Evolutionary conservation across 2,113 vertebrate genomes (phyloP).

Genomic region (Reinhardtius hippoglossoides): DNA sequence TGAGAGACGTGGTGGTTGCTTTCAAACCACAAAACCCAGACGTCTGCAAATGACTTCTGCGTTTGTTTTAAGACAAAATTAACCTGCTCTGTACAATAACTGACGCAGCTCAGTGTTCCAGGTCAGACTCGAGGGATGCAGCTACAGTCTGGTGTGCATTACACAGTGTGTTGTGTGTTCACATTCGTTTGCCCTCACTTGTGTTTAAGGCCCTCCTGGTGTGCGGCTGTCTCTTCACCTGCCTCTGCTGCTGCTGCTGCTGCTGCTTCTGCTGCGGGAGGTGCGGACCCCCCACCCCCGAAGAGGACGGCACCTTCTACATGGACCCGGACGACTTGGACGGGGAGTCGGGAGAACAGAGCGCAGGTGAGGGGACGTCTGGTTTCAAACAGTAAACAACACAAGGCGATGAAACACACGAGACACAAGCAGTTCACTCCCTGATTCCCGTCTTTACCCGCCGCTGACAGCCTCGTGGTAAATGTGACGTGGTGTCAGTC

Average conservation of each 20-base stretch:
- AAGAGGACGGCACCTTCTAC: constrained; percentile 71
- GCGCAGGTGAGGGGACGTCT: constrained; percentile 57
- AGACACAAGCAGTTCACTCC: too few relatives aligned
- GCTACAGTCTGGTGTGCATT: too few relatives aligned
- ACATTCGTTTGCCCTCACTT: not conserved
- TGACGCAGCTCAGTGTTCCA: too few relatives aligned
- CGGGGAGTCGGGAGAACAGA: constrained; percentile 79
- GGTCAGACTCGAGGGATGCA: too few relatives aligned
- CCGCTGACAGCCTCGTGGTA: too few relatives aligned
- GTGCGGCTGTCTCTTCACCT: constrained; percentile 83
- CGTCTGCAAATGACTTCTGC: not conserved
- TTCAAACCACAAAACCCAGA: not conserved
- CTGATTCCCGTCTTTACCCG: too few relatives aligned
- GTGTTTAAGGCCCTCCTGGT: constrained; percentile 77
- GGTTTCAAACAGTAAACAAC: not conserved
- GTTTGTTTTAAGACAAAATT: too few relatives aligned
- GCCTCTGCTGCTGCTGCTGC: constrained; percentile 88
- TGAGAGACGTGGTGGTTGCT: constrained; percentile 46
- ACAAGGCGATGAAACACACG: too few relatives aligned
- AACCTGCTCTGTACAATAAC: too few relatives aligned
- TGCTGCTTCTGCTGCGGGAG: constrained; percentile 91
- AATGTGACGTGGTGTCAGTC: too few relatives aligned
- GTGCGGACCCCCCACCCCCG: constrained; percentile 51
- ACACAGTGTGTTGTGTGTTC: not conserved
- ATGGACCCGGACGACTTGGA: constrained; percentile 84